phyloP scores from a whole-genome alignment of 2,888 invertebrate species.

The Coenonympha glycerion region DNA sequence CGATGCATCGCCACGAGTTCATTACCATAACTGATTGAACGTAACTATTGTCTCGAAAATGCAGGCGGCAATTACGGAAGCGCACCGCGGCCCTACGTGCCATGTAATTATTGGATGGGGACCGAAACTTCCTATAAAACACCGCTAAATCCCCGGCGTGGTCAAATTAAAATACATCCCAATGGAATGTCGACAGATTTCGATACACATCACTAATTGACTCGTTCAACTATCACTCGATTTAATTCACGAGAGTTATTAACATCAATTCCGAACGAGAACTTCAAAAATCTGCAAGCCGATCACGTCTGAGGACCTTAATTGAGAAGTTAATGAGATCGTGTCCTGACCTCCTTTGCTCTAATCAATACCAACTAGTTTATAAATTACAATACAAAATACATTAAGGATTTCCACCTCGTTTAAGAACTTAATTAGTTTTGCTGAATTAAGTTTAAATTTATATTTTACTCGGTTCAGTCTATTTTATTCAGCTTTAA shows the following conservation, averaged over 20 bases:
- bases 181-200: conserved; percentile 45
- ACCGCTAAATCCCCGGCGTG: conserved; percentile 28
- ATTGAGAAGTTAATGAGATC: conserved; percentile 69
- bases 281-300: conserved; percentile 43
- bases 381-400: conserved; percentile 36
- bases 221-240: conserved; percentile 39
- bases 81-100: conserved; percentile 29
- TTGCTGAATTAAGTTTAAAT: background rate
- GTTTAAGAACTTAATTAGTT: background rate
- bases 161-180: conserved; percentile 48
- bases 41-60: conserved; percentile 43
- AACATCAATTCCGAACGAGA: conserved; percentile 20
- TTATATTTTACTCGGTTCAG: background rate
- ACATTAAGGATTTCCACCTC: conserved; percentile 6
- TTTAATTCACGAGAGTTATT: conserved; percentile 27
- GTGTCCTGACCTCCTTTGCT: conserved; percentile 44
- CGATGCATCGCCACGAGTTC: conserved; percentile 46
- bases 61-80: conserved; percentile 40
- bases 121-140: conserved; percentile 49
- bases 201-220: conserved; percentile 56
- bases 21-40: conserved; percentile 70
- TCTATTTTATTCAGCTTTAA: background rate
- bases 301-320: conserved; percentile 59
- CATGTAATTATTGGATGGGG: conserved; percentile 47
- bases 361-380: conserved; percentile 55